A percentile compares a stretch with the other conserved stretches of the same genome.
These are phyloP conservation scores for Tapirus terrestris DNA, from an alignment of 2,113 vertebrate genomes.

Conservation along the genomic window DNA sequence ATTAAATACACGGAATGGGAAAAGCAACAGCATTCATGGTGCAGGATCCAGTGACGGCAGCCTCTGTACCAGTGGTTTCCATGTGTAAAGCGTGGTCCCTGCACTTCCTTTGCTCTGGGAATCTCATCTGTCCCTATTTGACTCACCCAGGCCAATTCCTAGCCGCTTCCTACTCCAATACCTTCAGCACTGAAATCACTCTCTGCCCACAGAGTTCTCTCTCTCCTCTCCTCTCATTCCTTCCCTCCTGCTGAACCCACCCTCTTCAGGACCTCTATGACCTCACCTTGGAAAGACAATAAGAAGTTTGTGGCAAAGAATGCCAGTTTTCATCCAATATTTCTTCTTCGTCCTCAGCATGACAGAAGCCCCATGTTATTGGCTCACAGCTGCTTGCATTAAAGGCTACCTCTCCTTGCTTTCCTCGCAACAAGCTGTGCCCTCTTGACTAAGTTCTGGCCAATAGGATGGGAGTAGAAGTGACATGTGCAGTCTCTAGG, in stretches of 20 bases:
- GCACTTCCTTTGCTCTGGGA: not conserved
- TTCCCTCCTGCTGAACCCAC: not conserved
- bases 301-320: not conserved
- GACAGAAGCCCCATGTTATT: not conserved
- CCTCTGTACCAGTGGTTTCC: not conserved
- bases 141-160: not conserved
- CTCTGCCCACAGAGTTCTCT: not conserved
- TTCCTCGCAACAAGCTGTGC: not conserved
- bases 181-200: not conserved
- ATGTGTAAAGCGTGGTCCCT: not conserved
- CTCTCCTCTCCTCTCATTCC: not conserved
- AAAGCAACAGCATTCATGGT: not conserved
- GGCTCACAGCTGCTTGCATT: not conserved
- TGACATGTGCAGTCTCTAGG: not conserved
- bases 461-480: not conserved
- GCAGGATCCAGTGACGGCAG: not conserved
- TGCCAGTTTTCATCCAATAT: not conserved
- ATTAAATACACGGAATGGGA: not conserved
- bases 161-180: not conserved
- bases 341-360: not conserved
- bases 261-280: not conserved
- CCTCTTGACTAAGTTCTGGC: not conserved
- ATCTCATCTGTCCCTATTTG: not conserved
- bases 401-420: not conserved
- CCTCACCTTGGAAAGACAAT: not conserved